A percentile compares a stretch with the other conserved stretches of the same genome.
These are phyloP conservation scores for Heliconius himera DNA, from an alignment of 1,140 invertebrate genomes.

Conservation along the genomic window DNA sequence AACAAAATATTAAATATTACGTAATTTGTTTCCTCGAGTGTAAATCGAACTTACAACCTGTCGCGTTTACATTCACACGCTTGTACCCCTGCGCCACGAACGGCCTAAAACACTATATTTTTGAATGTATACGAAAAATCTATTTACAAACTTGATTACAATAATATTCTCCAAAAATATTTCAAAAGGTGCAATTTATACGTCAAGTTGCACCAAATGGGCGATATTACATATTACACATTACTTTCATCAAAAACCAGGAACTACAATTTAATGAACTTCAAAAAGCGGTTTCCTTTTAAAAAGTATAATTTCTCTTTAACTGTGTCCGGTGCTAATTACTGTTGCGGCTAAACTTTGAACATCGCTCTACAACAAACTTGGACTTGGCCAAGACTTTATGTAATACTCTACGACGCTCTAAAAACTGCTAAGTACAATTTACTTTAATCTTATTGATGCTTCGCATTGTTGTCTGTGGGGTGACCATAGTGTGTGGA, in stretches of 20 bases:
- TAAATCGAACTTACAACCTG: too few relatives aligned
- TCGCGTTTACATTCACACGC: too few relatives aligned
- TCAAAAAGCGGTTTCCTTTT: conserved; percentile 20
- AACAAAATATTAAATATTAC: too few relatives aligned
- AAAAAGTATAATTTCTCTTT: conserved; percentile 27
- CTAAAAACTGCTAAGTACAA: conserved; percentile 45
- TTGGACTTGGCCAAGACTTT: conserved; percentile 27
- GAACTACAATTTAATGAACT: conserved; percentile 17
- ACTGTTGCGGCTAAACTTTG: conserved; percentile 27
- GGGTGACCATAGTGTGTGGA: conserved; percentile 15
- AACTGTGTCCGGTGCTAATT: conserved; percentile 28
- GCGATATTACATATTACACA: neutral
- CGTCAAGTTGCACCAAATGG: too few relatives aligned
- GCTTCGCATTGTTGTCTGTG: conserved; percentile 32
- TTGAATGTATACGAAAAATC: too few relatives aligned
- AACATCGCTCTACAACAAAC: conserved; percentile 32
- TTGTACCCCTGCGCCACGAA: too few relatives aligned
- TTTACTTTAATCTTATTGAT: conserved; percentile 47
- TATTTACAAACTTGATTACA: too few relatives aligned
- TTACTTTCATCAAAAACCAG: neutral
- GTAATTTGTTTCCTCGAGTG: too few relatives aligned
- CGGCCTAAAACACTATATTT: too few relatives aligned
- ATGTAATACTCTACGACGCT: conserved; percentile 35
- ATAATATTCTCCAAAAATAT: too few relatives aligned
- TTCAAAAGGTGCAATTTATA: too few relatives aligned